These are phyloP conservation scores for Channallabes apus DNA, from an alignment of 2,797 vertebrate species.

Conservation along the genomic window DNA sequence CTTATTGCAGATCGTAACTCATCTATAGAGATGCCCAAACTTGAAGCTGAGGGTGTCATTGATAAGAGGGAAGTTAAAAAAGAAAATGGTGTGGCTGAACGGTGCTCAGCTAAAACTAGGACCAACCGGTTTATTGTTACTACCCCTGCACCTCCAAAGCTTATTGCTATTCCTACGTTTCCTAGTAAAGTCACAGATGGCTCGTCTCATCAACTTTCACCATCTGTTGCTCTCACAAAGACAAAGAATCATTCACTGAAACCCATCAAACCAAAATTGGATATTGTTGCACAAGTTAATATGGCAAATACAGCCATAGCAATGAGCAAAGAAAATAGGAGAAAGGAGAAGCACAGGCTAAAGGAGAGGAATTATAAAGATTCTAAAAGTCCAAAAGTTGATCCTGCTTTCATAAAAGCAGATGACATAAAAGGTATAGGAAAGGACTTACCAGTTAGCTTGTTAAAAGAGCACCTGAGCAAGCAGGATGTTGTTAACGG, in stretches of 20 bases:
- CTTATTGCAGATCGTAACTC: constrained; percentile 82
- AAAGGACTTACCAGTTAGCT: constrained; percentile 89
- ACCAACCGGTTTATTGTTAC: constrained; percentile 89
- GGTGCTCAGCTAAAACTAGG: constrained; percentile 89
- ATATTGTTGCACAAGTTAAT: constrained; percentile 87
- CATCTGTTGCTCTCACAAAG: constrained; percentile 85
- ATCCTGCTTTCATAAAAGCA: constrained; percentile 76
- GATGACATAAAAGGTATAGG: constrained; percentile 76
- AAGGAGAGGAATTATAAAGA: constrained; percentile 95
- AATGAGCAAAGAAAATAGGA: constrained; percentile 90
- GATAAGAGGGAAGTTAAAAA: constrained; percentile 94
- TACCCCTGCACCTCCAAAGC: constrained; percentile 88
- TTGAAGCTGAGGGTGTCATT: constrained; percentile 93
- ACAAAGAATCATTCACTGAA: constrained; percentile 92
- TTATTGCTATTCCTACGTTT: constrained; percentile 93
- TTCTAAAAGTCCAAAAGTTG: constrained; percentile 79
- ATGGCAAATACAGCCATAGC: constrained; percentile 85
- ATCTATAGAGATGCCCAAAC: constrained; percentile 92
- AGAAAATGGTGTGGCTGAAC: constrained; percentile 87
- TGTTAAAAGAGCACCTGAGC: constrained; percentile 93
- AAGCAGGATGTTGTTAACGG: constrained; percentile 90
- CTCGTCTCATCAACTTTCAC: constrained; percentile 79
- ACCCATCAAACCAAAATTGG: constrained; percentile 97
- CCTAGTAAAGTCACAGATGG: constrained; percentile 79
- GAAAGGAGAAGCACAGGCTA: constrained; percentile 92